Conservation (phyloP, 2,113 vertebrate genomes). For the Tragulus kanchil region DNA sequence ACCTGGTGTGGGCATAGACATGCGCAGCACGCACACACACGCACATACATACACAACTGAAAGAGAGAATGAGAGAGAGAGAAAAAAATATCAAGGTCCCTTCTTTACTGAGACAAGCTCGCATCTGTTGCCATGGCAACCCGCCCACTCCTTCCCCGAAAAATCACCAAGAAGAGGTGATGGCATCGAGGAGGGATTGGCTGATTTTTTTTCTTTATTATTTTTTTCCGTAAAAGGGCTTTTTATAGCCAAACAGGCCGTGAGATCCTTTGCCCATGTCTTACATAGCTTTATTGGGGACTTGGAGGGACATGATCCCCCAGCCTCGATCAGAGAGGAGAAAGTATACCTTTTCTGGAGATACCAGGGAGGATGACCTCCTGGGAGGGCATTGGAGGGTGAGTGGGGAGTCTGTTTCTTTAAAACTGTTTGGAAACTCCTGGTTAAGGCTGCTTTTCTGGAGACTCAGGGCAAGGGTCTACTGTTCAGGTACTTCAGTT, state of each 20-base stretch:
- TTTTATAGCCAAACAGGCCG: conserved; percentile 58
- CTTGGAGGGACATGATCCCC: not conserved
- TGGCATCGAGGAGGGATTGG: conserved; percentile 83
- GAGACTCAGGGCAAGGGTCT: not conserved
- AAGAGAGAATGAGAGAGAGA: conserved; percentile 79
- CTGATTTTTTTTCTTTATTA: conserved; percentile 81
- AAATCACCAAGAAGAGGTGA: conserved; percentile 85
- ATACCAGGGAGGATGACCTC: conserved; percentile 3
- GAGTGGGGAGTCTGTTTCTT: conserved; percentile 24
- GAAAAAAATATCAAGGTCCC: conserved; percentile 83
- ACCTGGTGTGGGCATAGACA: conserved; percentile 81
- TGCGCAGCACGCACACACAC: conserved; percentile 79
- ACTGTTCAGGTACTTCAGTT: no score
- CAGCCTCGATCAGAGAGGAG: not conserved
- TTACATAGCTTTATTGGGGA: conserved; percentile 68
- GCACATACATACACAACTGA: conserved; percentile 80
- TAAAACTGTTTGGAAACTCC: not conserved
- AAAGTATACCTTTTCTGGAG: conserved; percentile 47
- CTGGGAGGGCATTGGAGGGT: not conserved
- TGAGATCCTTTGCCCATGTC: conserved; percentile 66
- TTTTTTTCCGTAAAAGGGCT: conserved; percentile 81
- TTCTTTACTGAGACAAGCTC: conserved; percentile 84
- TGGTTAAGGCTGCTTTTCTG: not conserved
- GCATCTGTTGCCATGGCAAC: conserved; percentile 86
- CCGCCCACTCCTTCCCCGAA: conserved; percentile 85